Base-by-base conservation (phyloP, 35 echinoderm and acorn worm species). In the Strongylocentrotus purpuratus region DNA sequence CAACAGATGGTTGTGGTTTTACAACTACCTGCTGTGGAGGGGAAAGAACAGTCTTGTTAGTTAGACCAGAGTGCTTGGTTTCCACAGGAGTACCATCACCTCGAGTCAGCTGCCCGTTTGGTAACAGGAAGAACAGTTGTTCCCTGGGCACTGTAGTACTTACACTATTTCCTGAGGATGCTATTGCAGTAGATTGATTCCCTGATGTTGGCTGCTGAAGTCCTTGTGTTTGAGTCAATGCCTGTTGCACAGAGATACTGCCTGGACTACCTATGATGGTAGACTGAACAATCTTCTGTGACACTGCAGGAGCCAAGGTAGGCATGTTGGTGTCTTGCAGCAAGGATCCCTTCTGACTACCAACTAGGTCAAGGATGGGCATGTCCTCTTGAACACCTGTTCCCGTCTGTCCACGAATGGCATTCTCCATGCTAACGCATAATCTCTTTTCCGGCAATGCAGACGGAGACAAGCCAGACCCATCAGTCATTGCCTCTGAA, bases 61-160 rank as follows among this genome's bases (percentile, higher is more conserved):
- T 41, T 5, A 33, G 31, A 45, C 32, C 87, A 89, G 11, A 20
- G 46, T 93, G 91, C 31, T 46, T 93, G 91, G 91, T 50, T 93
- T 58, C 31, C 91, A 93, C 46, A 4, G 41, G 31, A 18, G 91
- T 93, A 46, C 91, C 91, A 28, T 93, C 91, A 93, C n/a, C 11
- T 50, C 48, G 32, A 48, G 91, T 93, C 48, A 93, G 46, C 91
- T 48, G 91, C 31, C 91, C 91, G 58, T 93, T 93, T 46, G 91
- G 91, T 31, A 93, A 58, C 18, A 93, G 48, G 91, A 93, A 10
- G 31, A 48, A 93, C 9, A 31, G 32, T 46, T 93, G 45, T 93
- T 93, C 91, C 48, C 31, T 47, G 31, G 91, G 46, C 31, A 93
- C 46, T 18, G 87, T 7, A 46, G 87, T 89, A 89, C 87, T 89